Evolutionary conservation across 1,140 invertebrate species (phyloP), one percentile per base, ranked within the genome.

Genomic region (Chrysomallon squamiferum): DNA sequence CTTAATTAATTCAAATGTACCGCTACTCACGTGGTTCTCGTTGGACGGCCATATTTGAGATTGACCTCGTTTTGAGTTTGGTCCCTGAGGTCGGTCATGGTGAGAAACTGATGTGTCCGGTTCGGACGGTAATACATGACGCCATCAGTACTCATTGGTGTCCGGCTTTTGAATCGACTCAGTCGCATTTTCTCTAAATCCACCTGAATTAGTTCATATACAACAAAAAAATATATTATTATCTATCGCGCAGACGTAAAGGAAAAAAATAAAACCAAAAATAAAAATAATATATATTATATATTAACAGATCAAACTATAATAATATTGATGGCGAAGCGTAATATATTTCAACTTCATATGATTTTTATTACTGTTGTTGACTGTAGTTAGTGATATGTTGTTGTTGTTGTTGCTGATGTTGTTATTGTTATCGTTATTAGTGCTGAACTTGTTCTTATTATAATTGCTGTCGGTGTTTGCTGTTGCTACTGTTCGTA

Each of bases 1-100:
- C n/a, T n/a, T n/a, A n/a, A n/a, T n/a, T n/a, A n/a, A n/a, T n/a
- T n/a, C n/a, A n/a, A n/a, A n/a, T n/a, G n/a, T n/a, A n/a, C n/a
- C n/a, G n/a, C n/a, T 38, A 68, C 75, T 69, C 56, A 79, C 77
- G 75, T 77, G 27, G 77, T 76, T 41, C 77, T 62, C 0, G 77
- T 79, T 0, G 77, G 77, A 59, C 74, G 57, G 27, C 77, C 77
- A 59, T 74, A 68, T 32, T 68, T 63, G 0, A 76, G n/a, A 20
- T 74, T 65, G 13, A 68, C 68, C 22, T 77, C 71, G 27, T 35
- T 52, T 25, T 59, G 38, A 4, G 73, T 30, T 6, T 61, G 56
- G 57, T 72, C 47, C 47, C 50, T 66, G 13, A 75, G 54, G 22
- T 79, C 75, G 22, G 77, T 79, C n/a, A 73, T 65, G 1, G 75